A percentile compares a stretch with the other conserved stretches of the same genome.
Evolutionary conservation across 2,797 vertebrate genomes (phyloP).

Genomic region (Cuniculus paca): DNA sequence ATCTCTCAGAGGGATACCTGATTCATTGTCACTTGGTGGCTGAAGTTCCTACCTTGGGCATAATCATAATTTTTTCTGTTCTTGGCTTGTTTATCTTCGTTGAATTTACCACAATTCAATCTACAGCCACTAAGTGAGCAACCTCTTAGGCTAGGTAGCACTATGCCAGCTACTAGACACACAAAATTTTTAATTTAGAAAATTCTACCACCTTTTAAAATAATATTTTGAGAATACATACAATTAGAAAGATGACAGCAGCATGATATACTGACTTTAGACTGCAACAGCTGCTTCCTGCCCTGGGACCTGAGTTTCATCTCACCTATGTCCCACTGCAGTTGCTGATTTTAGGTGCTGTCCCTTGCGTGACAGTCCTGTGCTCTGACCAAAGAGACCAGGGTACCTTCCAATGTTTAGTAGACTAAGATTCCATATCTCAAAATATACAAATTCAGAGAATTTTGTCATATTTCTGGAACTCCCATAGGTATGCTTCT

Average conservation of each 20-base stretch:
- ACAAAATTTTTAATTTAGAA: background rate
- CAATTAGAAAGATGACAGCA: background rate
- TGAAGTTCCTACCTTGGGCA: background rate
- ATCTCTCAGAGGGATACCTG: background rate
- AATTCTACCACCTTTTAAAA: background rate
- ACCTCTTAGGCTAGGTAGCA: background rate
- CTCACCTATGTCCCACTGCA: background rate
- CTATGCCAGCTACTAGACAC: background rate
- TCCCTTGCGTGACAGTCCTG: background rate
- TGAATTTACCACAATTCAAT: background rate
- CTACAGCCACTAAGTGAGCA: background rate
- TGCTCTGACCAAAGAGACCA: background rate
- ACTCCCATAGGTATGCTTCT: background rate
- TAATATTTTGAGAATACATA: background rate
- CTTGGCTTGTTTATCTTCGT: background rate
- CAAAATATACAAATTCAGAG: background rate
- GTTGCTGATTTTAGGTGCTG: background rate
- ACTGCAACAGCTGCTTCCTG: background rate
- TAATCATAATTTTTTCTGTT: conserved; percentile 12
- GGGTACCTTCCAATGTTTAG: background rate
- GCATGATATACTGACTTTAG: background rate
- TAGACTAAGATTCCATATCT: background rate
- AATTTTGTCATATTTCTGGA: background rate
- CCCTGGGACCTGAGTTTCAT: background rate
- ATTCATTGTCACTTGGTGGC: background rate